Percentiles rank a stretch among this genome's conserved stretches.
These are phyloP conservation scores for Osmerus eperlanus DNA, from an alignment of 2,113 vertebrate genomes.

Conservation along the genomic window DNA sequence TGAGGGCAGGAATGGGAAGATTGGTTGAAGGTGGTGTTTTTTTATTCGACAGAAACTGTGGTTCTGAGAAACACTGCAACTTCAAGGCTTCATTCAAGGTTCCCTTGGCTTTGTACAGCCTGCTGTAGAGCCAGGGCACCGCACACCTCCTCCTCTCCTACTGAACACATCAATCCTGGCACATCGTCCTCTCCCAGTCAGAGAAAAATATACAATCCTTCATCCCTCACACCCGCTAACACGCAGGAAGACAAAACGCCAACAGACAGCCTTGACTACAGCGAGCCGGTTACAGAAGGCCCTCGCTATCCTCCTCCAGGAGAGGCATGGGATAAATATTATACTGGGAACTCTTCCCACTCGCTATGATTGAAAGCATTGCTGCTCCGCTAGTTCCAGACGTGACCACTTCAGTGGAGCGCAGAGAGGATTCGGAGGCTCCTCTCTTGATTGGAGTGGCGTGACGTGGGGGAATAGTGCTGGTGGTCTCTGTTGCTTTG, in stretches of 20 bases:
- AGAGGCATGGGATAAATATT: constrained; percentile 63
- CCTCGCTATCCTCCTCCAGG: constrained; percentile 42
- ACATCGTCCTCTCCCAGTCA: constrained; percentile 18
- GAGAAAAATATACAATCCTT: constrained; percentile 16
- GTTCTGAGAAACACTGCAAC: too few species aligned
- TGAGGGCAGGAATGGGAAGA: neutral
- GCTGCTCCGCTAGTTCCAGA: constrained; percentile 66
- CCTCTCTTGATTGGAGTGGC: constrained; percentile 67
- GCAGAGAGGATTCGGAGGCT: constrained; percentile 49
- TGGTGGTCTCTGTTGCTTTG: constrained; percentile 57
- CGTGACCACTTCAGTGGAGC: constrained; percentile 72
- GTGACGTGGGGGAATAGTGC: constrained; percentile 62
- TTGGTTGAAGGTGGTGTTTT: too few species aligned
- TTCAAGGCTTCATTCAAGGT: neutral
- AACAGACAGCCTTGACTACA: constrained; percentile 48
- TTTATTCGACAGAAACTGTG: too few species aligned
- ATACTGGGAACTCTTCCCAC: constrained; percentile 50
- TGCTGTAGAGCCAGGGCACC: constrained; percentile 1
- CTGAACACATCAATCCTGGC: constrained; percentile 21
- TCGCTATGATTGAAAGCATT: constrained; percentile 50
- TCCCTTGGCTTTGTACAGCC: neutral
- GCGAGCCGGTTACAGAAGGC: constrained; percentile 23
- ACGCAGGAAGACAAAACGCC: constrained; percentile 14
- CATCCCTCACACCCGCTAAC: constrained; percentile 6
- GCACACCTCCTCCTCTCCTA: constrained; percentile 6